These are phyloP conservation scores for Alectoris magna DNA, from an alignment of 2,797 vertebrate genomes.

Conservation along the genomic window DNA sequence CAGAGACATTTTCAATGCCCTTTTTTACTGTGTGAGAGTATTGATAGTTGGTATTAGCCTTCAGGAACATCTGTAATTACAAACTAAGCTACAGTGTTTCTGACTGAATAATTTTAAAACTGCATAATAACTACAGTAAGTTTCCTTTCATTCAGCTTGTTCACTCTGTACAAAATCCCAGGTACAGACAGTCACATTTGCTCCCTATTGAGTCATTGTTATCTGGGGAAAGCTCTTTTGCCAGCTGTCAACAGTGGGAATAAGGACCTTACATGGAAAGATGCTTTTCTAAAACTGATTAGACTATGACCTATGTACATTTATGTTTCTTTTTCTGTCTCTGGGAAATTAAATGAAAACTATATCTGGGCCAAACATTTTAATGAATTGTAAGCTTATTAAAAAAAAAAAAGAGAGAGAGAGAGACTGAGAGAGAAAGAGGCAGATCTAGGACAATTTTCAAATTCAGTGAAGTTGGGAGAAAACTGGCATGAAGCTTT, in stretches of 20 bases:
- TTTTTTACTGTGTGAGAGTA: background rate
- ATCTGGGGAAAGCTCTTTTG: background rate
- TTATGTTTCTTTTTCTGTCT: background rate
- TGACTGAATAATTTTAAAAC: background rate
- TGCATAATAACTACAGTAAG: background rate
- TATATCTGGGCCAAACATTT: background rate
- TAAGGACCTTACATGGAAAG: background rate
- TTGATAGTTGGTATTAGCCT: background rate
- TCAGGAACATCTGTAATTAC: background rate
- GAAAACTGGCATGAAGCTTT: background rate
- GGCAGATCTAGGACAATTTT: background rate
- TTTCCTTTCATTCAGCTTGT: background rate
- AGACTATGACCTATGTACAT: background rate
- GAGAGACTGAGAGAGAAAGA: rapidly evolving
- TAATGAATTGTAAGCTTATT: background rate
- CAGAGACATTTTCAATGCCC: background rate
- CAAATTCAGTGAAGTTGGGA: background rate
- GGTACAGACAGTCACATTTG: background rate
- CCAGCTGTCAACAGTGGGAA: background rate
- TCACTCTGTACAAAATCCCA: background rate
- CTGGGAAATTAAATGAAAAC: background rate
- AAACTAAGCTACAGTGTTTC: background rate
- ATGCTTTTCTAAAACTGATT: background rate
- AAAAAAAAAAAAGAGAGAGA: background rate
- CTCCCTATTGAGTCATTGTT: background rate